Base-by-base conservation (phyloP, 2,888 invertebrate species). In the Cryptocephalus primarius region DNA sequence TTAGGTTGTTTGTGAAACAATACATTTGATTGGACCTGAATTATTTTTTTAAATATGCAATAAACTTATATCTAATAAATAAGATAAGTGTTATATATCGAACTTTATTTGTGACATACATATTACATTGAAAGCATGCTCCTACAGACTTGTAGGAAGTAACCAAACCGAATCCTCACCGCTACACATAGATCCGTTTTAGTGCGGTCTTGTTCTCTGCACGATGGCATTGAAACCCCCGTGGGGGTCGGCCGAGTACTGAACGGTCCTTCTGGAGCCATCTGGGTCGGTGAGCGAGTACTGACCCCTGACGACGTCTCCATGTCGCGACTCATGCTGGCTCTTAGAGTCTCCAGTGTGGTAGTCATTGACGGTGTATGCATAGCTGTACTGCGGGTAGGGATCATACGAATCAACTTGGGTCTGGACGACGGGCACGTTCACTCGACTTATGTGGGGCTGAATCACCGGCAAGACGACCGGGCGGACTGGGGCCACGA, bases 261-360 rank as follows among this genome's bases (percentile, higher is more conserved):
- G 64, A 0, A 68, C 68, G 14, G 64, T 65, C 46, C 68, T 60
- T 42, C 67, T 59, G 48, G 63, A 60, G 46, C 68, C 68, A 55
- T 67, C 68, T 1, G 68, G 65, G 49, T 68, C 68, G 11, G 62
- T 64, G 22, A 68, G 53, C 48, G 66, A 68, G 57, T 69, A 69
- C 52, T 66, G 65, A 1, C 68, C 68, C 42, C 61, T 60, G 39
- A 69, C 68, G 31, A 63, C 58, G 48, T 69, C 65, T 4, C 68
- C 68, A 45, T 62, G 52, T 38, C 68, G 60, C 9, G 57, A 59
- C 53, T 69, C 68, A 51, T 67, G 63, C 50, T 69, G 69, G 49
- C 64, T 67, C 47, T 69, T 69, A 22, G 64, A 65, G 52, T 69
- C 69, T 1, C 69, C 69, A 13, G 68, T 68, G 38, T 62, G 59